Evolutionary conservation across 2,113 vertebrate genomes (phyloP).

Genomic region (Hemibagrus wyckioides): DNA sequence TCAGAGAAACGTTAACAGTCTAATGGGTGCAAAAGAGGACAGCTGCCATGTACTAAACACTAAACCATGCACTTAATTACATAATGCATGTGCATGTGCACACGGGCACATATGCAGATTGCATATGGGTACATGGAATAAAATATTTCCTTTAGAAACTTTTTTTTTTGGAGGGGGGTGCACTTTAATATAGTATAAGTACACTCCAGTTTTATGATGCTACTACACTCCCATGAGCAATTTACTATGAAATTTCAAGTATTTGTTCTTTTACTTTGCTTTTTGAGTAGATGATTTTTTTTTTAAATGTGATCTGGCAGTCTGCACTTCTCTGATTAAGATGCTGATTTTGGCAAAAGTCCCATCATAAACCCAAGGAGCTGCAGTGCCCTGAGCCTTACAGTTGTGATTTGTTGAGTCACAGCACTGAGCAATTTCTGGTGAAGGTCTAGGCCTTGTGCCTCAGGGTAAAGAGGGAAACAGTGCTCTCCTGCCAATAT

Average conservation of each 20-base stretch:
- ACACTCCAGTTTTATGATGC: neutral
- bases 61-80: conserved; percentile 24
- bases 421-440: neutral
- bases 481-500: conserved; percentile 28
- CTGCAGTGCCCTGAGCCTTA: neutral
- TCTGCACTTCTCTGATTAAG: conserved; percentile 8
- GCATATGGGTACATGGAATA: neutral
- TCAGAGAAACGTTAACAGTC: conserved; percentile 16
- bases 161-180: too few species aligned
- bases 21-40: conserved; percentile 19
- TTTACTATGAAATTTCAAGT: neutral
- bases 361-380: neutral
- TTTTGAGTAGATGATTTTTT: neutral
- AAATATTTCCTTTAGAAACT: neutral
- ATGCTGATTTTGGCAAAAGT: neutral
- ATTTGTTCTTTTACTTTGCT: neutral
- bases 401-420: conserved; percentile 5
- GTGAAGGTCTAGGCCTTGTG: conserved; percentile 36
- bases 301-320: neutral
- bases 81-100: neutral
- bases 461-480: conserved; percentile 22
- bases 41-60: conserved; percentile 10
- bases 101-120: neutral
- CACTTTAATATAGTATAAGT: neutral
- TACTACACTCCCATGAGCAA: neutral